Conservation (phyloP, 2,797 vertebrate species). For the Atherinosoma microstoma region DNA sequence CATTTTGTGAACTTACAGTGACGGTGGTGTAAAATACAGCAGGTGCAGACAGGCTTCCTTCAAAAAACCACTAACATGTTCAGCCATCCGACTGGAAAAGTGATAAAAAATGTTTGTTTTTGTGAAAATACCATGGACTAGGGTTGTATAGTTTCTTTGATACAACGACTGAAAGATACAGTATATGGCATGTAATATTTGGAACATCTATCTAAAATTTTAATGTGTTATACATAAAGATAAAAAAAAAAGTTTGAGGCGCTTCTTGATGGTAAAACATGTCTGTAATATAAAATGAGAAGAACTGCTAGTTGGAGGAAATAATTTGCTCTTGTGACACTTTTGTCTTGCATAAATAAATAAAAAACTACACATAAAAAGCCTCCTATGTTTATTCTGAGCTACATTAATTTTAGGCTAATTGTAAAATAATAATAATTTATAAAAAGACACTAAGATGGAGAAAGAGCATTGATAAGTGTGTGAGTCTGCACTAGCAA, state of each 20-base stretch:
- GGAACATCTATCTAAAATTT: too few relatives aligned
- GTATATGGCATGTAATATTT: background rate
- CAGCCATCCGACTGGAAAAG: background rate
- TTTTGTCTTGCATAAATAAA: background rate
- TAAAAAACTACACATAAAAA: background rate
- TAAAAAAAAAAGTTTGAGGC: too few relatives aligned
- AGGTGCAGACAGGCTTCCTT: slow-evolving; percentile 16
- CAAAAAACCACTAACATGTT: background rate
- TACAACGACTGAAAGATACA: background rate
- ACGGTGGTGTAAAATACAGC: slow-evolving; percentile 11
- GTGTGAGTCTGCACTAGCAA: slow-evolving; percentile 25
- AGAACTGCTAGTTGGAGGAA: background rate
- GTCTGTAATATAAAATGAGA: background rate
- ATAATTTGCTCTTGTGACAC: background rate
- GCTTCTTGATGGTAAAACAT: background rate
- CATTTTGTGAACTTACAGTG: slow-evolving; percentile 26
- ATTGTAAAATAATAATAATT: slow-evolving; percentile 9
- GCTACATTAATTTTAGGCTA: slow-evolving; percentile 15
- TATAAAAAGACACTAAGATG: background rate
- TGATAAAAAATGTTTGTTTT: background rate
- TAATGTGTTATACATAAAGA: too few relatives aligned
- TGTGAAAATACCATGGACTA: background rate
- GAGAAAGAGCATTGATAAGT: background rate
- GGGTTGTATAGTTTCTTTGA: background rate
- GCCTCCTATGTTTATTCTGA: background rate